These are phyloP conservation scores for Agrotis segetum DNA, from an alignment of 2,888 invertebrate species.

Conservation along the genomic window DNA sequence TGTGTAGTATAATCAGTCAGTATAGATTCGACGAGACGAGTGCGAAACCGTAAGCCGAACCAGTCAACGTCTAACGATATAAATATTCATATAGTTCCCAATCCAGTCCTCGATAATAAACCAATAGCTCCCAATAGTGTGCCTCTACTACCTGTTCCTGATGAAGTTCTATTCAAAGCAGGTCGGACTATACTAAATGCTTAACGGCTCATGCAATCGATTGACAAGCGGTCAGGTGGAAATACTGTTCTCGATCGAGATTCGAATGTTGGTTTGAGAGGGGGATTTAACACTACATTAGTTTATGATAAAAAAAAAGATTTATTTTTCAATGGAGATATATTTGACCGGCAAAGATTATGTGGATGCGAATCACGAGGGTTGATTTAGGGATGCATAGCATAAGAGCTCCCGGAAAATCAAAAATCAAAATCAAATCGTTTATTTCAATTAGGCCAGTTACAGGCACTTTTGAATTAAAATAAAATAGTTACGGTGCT, in stretches of 20 bases:
- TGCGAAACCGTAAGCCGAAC: no score
- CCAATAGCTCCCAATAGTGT: background rate
- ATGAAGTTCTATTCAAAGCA: background rate
- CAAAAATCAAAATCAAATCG: no score
- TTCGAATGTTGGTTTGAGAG: slow-evolving; percentile 27
- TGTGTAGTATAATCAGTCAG: no score
- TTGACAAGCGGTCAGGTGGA: slow-evolving; percentile 40
- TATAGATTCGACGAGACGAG: no score
- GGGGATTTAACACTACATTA: slow-evolving; percentile 15
- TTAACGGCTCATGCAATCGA: slow-evolving; percentile 35
- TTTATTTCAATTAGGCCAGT: no score
- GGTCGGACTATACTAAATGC: slow-evolving; percentile 8
- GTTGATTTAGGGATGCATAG: no score
- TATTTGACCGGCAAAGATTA: no score
- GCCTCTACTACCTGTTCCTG: background rate
- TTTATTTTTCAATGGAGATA: background rate
- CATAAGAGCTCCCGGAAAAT: no score
- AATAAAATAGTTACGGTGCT: no score
- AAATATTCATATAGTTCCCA: background rate
- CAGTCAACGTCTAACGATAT: no score
- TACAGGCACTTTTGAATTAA: no score
- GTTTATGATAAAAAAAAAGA: background rate
- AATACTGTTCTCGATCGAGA: slow-evolving; percentile 33
- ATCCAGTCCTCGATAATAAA: background rate
- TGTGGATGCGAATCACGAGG: no score